Evolutionary conservation across 2,888 invertebrate species (phyloP), one percentile per base, ranked within the genome.

Genomic region (Marasmarcha lunaedactyla): DNA sequence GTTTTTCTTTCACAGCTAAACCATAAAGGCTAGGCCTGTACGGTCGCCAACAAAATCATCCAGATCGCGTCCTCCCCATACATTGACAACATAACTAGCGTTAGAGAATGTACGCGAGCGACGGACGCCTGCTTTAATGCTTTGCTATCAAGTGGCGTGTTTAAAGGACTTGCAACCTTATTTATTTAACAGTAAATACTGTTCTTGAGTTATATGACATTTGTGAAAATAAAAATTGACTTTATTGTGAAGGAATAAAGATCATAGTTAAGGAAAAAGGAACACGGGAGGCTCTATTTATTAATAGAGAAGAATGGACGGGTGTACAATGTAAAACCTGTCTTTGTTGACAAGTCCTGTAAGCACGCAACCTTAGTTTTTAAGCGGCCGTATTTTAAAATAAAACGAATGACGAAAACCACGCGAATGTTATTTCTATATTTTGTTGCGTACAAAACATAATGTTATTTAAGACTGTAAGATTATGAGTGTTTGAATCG

Each of bases 31-130:
- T 52, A 85, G 96, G 56, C 90, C 89, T 61, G 85, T 89, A 55
- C 88, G 89, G 53, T 86, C 89, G 44, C 89, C 89, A 44, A 90
- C 91, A 55, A 87, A 87, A 15, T 84, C 84, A 36, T 5, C 7
- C 4, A 20, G 7, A n/a, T n/a, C 25, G 30, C 30, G n/a, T 30
- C 30, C 38, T 15, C 38, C 38, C 13, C 5, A 33, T 33, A 20
- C 38, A 38, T 30, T 30, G 30, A n/a, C 30, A 30, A 11, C 11
- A 5, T 33, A 33, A 35, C 14, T 35, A n/a, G 35, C 35, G 15
- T 35, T 12, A 12, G 13, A 15, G 14, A 33, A 20, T 15, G 38
- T 20, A 14, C 38, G 38, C n/a, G 15, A 14, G 33, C 30, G 30
- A 30, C 30, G 30, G 30, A 30, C 11, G 30, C 30, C 4, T n/a